Evolutionary conservation across 1,140 invertebrate genomes (phyloP), one percentile per base, ranked within the genome.

Genomic region (Solenopsis invicta): DNA sequence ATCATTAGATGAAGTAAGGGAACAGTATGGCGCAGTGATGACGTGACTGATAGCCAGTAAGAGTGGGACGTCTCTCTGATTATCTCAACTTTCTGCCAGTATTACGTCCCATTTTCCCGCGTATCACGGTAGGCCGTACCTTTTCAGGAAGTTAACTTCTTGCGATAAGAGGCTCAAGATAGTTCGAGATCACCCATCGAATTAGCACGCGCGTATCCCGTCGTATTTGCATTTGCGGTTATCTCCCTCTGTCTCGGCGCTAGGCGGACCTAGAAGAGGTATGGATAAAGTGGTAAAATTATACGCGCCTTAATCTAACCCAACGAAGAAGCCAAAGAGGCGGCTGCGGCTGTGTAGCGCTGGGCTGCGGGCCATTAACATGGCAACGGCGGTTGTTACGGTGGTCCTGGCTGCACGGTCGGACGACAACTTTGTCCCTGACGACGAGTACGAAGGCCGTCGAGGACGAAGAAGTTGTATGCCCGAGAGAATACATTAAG

Each of bases 311-410:
- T 84, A 74, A 84, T 84, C 80, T 62, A 18, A 18, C 50, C 62
- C 41, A 41, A 50, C 16, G 80, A 88, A 89, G 81, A 88, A 89
- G 81, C 64, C 41, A 41, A 86, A 88, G 71, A 74, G 66, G 48
- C 72, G 66, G 48, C 72, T 52, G 66, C 50, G 72, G 54, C 48
- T 48, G 56, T 52, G 54, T 75, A 34, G 29, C 59, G 52, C 48
- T 24, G 71, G 75, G 37, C 50, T 41, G 78, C 50, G n/a, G 69
- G 61, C 78, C 61, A 89, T 90, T 87, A 90, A 90, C 89, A 90
- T 89, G 74, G 88, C 89, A 89, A 89, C 89, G 86, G 88, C 75
- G 78, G 86, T 87, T 89, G 88, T 90, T 90, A 90, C 85, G 88
- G 66, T 61, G 56, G 72, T 54, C 66, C 34, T 62, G 74, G 16